phyloP scores from a whole-genome alignment of 2,113 vertebrate genomes.

The Hypocryptadius cinnamomeus region DNA sequence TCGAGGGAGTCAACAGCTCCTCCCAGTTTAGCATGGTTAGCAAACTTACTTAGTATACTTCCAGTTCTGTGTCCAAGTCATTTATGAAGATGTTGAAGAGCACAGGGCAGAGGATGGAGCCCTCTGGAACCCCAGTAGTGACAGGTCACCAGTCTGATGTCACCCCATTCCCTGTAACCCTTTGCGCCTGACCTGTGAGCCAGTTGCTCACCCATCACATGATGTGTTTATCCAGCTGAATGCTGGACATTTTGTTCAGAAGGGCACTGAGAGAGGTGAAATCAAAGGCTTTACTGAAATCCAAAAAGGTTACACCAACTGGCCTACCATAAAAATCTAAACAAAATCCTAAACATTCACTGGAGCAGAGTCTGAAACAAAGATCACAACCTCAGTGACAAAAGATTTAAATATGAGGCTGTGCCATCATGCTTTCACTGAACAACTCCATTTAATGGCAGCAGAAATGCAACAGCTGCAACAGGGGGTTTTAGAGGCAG shows the following conservation, averaged over 20 bases:
- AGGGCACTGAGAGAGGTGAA: not conserved
- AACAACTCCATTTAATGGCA: not conserved
- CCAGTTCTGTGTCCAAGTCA: not conserved
- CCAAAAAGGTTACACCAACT: not conserved
- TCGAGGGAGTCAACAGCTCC: not conserved
- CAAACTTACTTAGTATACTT: not conserved
- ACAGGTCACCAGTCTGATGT: not conserved
- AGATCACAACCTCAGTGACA: not conserved
- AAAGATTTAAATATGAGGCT: not conserved
- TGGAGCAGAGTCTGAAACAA: not conserved
- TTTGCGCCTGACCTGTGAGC: not conserved
- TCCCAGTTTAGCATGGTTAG: not conserved
- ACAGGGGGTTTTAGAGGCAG: not conserved
- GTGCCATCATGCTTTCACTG: not conserved
- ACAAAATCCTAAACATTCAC: not conserved
- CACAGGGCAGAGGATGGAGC: not conserved
- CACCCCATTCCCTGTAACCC: not conserved
- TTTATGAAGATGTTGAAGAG: not conserved
- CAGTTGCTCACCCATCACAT: not conserved
- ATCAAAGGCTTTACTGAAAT: not conserved
- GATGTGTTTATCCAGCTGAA: not conserved
- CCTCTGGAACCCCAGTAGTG: not conserved
- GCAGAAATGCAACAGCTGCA: not conserved
- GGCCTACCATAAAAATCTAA: not conserved
- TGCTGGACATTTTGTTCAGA: not conserved